Evolutionary conservation across 2,113 vertebrate genomes (phyloP).

Genomic region (Rousettus leschenaultii): DNA sequence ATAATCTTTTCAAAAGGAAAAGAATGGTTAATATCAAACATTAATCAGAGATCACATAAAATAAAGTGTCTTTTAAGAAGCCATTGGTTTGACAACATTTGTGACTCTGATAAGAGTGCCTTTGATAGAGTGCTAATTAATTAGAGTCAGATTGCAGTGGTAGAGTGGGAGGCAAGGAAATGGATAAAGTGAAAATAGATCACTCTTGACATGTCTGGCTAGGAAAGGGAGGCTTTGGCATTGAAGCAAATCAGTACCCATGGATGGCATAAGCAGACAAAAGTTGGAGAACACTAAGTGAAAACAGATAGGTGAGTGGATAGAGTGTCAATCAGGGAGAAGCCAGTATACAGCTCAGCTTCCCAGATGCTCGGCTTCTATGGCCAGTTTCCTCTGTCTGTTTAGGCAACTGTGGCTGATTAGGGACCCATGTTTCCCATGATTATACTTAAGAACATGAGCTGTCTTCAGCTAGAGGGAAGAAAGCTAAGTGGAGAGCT

Average conservation of each 20-base stretch:
- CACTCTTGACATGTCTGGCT: constrained; percentile 1
- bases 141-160: background rate
- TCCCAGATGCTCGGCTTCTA: background rate
- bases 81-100: constrained; percentile 31
- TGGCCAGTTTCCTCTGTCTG: background rate
- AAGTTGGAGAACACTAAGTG: background rate
- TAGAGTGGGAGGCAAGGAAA: constrained; percentile 36
- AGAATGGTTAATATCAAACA: background rate
- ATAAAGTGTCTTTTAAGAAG: constrained; percentile 2
- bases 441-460: constrained; percentile 28
- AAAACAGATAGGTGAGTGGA: background rate
- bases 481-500: constrained; percentile 37
- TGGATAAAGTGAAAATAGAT: constrained; percentile 32
- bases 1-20: constrained; percentile 16
- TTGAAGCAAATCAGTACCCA: background rate
- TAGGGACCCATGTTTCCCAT: background rate
- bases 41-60: constrained; percentile 25
- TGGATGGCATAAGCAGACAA: background rate
- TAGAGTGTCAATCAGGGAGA: background rate
- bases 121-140: constrained; percentile 43
- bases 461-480: constrained; percentile 20
- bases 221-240: constrained; percentile 4
- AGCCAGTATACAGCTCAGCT: background rate
- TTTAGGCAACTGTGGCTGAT: constrained; percentile 17
- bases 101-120: constrained; percentile 30